Evolutionary conservation across 2,888 invertebrate species (phyloP).

Genomic region (Pyralis farinalis): DNA sequence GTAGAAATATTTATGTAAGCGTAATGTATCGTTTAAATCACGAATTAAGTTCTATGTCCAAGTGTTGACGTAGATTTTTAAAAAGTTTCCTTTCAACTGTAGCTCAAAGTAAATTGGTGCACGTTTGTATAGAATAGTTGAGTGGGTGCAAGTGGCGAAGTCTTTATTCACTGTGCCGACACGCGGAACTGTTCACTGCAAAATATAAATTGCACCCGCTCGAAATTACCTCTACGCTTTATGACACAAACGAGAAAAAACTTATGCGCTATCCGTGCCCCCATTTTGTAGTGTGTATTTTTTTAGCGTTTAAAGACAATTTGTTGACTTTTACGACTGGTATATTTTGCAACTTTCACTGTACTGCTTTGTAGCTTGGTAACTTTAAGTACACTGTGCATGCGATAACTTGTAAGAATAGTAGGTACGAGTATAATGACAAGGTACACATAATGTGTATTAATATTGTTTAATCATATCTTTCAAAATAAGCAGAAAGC

Average conservation of each 20-base stretch:
- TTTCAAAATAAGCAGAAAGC: too few relatives aligned
- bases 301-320: slow-evolving; percentile 19
- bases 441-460: too few relatives aligned
- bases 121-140: slow-evolving; percentile 28
- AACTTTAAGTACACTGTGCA: too few relatives aligned
- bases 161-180: slow-evolving; percentile 51
- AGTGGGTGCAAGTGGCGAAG: slow-evolving; percentile 40
- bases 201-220: slow-evolving; percentile 62
- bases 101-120: slow-evolving; percentile 33
- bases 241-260: slow-evolving; percentile 58
- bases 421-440: too few relatives aligned
- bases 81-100: slow-evolving; percentile 20
- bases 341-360: too few relatives aligned
- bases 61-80: slow-evolving; percentile 15
- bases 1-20: too few relatives aligned
- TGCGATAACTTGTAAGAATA: too few relatives aligned
- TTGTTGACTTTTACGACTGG: slow-evolving; percentile 1
- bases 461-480: too few relatives aligned
- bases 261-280: slow-evolving; percentile 40
- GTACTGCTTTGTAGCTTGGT: too few relatives aligned
- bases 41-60: slow-evolving; percentile 11
- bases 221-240: slow-evolving; percentile 63
- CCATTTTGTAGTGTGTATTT: slow-evolving; percentile 35
- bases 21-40: too few relatives aligned
- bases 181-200: slow-evolving; percentile 45